Evolutionary conservation across 2,113 vertebrate species (phyloP).

Genomic region (Recurvirostra avosetta): DNA sequence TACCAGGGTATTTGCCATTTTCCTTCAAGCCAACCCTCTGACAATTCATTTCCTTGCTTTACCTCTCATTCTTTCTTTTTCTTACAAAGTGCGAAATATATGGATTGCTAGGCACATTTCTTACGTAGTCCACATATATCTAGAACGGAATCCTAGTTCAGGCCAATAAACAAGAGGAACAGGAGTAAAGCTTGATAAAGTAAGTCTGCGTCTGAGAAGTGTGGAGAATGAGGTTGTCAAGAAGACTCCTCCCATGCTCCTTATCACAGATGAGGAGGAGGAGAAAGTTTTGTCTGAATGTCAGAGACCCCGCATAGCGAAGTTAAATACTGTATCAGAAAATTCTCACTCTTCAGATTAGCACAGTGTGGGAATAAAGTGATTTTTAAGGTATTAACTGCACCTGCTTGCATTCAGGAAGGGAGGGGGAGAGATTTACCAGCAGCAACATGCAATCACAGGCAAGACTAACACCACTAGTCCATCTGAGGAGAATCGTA

Average conservation of each 20-base stretch:
- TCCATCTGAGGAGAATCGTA: background rate
- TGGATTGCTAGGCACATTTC: background rate
- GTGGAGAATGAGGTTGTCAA: background rate
- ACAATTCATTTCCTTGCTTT: background rate
- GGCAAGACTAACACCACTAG: background rate
- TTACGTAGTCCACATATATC: background rate
- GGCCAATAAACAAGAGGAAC: background rate
- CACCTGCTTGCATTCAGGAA: background rate
- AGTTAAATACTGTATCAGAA: background rate
- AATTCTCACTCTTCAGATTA: background rate
- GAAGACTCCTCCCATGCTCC: background rate
- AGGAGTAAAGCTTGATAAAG: background rate
- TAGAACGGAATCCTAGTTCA: background rate
- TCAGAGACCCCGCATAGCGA: background rate
- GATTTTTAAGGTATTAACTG: background rate
- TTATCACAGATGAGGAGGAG: background rate
- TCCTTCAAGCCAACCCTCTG: background rate
- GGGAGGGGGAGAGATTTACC: background rate
- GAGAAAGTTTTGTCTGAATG: background rate
- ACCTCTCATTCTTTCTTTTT: background rate
- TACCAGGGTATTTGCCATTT: background rate
- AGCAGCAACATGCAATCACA: background rate
- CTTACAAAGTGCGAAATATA: background rate
- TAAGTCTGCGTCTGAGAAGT: background rate
- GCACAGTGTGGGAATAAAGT: background rate